Evolutionary conservation across 2,888 invertebrate genomes (phyloP).

Genomic region (Leucania comma): DNA sequence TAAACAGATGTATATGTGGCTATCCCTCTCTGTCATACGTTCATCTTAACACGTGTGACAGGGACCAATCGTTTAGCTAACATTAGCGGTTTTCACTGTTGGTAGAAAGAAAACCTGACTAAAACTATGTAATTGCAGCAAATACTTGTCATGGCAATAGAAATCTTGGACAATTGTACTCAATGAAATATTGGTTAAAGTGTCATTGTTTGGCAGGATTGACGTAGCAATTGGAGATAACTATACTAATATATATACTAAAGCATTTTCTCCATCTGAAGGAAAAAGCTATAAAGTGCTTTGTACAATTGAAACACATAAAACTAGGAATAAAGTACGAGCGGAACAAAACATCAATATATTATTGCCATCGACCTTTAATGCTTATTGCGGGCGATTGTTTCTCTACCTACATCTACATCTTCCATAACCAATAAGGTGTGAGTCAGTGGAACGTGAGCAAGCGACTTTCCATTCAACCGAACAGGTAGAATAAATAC

Average conservation of each 20-base stretch:
- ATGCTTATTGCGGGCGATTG: constrained; percentile 42
- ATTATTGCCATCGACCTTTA: constrained; percentile 44
- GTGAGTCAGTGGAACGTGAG: constrained; percentile 65
- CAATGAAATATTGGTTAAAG: constrained; percentile 29
- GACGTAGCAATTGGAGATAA: constrained; percentile 10
- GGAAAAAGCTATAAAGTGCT: constrained; percentile 11
- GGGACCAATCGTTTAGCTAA: constrained; percentile 42
- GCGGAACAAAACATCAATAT: constrained; percentile 30
- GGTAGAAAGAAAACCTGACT: constrained; percentile 58
- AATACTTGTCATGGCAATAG: constrained; percentile 56
- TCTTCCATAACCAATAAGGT: constrained; percentile 46
- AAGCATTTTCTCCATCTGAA: neutral
- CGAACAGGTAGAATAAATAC: constrained; percentile 43
- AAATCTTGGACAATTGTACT: constrained; percentile 49
- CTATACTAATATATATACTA: neutral
- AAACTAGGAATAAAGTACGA: constrained; percentile 30
- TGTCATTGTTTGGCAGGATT: neutral
- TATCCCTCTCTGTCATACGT: constrained; percentile 55
- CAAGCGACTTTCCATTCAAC: constrained; percentile 57
- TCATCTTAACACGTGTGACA: constrained; percentile 45
- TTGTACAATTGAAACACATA: constrained; percentile 27
- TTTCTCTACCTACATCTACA: constrained; percentile 54
- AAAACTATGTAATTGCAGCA: constrained; percentile 59
- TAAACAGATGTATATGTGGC: constrained; percentile 57
- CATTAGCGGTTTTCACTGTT: constrained; percentile 58